Evolutionary conservation across 2,888 invertebrate species (phyloP).

Genomic region (Ophonus ardosiacus): DNA sequence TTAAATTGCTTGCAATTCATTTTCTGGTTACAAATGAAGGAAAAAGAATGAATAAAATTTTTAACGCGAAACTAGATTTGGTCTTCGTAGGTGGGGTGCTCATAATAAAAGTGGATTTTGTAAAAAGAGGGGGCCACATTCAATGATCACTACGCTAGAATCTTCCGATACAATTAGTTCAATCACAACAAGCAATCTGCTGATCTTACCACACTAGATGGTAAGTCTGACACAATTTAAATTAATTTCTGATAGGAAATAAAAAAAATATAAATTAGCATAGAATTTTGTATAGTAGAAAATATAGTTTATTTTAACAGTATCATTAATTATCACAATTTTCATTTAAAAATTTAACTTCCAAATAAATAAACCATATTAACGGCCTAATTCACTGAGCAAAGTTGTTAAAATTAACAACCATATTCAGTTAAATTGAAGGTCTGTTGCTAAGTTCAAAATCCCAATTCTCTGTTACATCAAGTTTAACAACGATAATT

Average conservation of each 20-base stretch:
- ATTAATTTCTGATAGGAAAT: background rate
- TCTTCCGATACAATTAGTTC: conserved; percentile 2
- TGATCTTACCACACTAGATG: background rate
- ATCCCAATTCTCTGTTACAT: no score
- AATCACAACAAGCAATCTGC: background rate
- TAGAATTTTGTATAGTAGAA: no score
- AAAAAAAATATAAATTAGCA: no score
- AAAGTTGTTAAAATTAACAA: no score
- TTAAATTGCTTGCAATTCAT: background rate
- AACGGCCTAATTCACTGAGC: no score
- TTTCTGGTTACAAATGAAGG: background rate
- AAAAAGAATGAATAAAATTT: background rate
- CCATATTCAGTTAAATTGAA: no score
- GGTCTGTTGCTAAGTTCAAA: no score
- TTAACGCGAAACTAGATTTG: conserved; percentile 2
- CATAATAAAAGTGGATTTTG: conserved; percentile 41
- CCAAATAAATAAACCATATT: no score
- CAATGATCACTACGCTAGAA: conserved; percentile 7
- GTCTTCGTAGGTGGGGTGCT: conserved; percentile 15
- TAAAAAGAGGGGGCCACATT: conserved; percentile 32
- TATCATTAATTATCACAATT: background rate
- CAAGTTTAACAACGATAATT: no score
- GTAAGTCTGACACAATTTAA: background rate
- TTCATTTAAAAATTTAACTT: no score
- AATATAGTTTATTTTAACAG: no score